Evolutionary conservation across 2,888 invertebrate genomes (phyloP), one percentile per base, ranked within the genome.

Genomic region (Abscondita cerata): DNA sequence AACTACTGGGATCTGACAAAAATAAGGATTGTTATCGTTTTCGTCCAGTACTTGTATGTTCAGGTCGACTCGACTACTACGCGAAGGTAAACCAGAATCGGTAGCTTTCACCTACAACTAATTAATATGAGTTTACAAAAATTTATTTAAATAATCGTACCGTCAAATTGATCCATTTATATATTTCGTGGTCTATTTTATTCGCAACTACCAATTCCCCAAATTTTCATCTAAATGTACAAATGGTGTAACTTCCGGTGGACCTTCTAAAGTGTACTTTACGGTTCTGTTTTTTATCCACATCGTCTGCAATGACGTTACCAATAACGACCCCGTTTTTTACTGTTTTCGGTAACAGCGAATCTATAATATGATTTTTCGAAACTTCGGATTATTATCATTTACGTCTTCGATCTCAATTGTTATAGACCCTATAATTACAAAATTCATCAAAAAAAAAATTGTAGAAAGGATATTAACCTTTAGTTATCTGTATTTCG

Each of bases 21-120:
- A 95, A 72, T 90, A 87, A 0, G 95, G 95, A 79, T 92, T 94
- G 75, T 96, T 96, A 78, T 96, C 96, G 75, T 96, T 96, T 78
- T 95, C 95, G 74, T 96, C 96, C 53, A 95, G 75, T 1, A 94
- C 86, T 80, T 89, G 88, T 57, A 92, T 84, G 70, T 86, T 88
- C 11, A 91, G 77, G 74, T 90, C 89, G 0, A 85, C 86, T 16
- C 87, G 78, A 0, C 87, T 83, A 18, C 88, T 85, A 64, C 89
- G 81, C 0, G 89, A 82, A 0, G 95, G 95, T 1, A 87, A 74
- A 0, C 95, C 96, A 6, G 89, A 90, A 77, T 96, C 96, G 0
- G 89, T 88, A 0, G 94, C 96, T 70, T 89, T 87, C 0, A 95
- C 70, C 78, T 79, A 33, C 25, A 25, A 25, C 25, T 25, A 25